A percentile compares a stretch with the other conserved stretches of the same genome.
Conservation (phyloP, 2,113 vertebrate species). For the Tenrec ecaudatus region DNA sequence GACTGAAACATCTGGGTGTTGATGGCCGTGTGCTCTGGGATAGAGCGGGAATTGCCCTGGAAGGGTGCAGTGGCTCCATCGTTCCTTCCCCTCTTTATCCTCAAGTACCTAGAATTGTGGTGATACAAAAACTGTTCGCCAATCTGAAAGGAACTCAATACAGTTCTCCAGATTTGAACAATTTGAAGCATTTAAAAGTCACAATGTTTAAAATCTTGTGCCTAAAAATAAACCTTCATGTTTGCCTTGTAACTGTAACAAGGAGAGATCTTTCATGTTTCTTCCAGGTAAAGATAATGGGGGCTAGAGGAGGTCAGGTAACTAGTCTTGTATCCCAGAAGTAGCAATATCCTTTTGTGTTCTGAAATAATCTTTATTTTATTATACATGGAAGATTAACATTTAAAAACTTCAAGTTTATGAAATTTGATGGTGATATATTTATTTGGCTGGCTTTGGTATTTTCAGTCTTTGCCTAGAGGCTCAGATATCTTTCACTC, state of each 20-base stretch:
- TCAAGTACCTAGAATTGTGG: background rate
- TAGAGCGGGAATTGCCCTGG: background rate
- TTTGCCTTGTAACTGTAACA: slow-evolving; percentile 13
- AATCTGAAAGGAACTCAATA: slow-evolving; percentile 6
- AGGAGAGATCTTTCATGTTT: slow-evolving; percentile 25
- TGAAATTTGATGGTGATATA: slow-evolving; percentile 37
- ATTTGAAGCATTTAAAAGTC: slow-evolving; percentile 22
- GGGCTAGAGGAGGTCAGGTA: background rate
- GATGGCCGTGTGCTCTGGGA: background rate
- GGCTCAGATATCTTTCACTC: background rate
- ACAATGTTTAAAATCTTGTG: background rate
- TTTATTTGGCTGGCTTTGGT: slow-evolving; percentile 17
- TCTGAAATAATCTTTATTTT: slow-evolving; percentile 40
- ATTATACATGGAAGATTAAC: slow-evolving; percentile 2
- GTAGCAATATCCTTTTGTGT: slow-evolving; percentile 3
- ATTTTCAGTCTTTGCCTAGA: slow-evolving; percentile 29
- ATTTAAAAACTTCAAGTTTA: slow-evolving; percentile 37
- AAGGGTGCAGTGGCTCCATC: background rate
- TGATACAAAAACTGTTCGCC: slow-evolving; percentile 7
- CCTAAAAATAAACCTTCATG: slow-evolving; percentile 4
- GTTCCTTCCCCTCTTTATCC: slow-evolving; percentile 14
- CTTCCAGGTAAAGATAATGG: slow-evolving; percentile 16
- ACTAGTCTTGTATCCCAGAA: background rate
- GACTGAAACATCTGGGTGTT: background rate
- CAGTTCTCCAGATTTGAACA: slow-evolving; percentile 6